Percentiles rank a stretch among this genome's conserved stretches.
Conservation (phyloP, 2,888 invertebrate genomes). For the Zygothrica quintamaculata region DNA sequence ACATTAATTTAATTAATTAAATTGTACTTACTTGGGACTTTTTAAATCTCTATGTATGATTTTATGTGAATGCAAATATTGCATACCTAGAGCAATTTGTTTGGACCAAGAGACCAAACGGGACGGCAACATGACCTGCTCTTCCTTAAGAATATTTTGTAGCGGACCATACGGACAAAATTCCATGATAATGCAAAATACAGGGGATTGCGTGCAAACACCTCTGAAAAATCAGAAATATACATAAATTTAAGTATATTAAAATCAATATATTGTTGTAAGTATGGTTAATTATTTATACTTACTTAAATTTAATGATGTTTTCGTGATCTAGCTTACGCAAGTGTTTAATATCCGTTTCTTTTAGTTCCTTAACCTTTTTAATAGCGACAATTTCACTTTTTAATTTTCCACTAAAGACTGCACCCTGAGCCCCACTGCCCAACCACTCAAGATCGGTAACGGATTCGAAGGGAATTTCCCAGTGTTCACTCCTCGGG, state of each 20-base stretch:
- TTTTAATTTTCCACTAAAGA: conserved; percentile 93
- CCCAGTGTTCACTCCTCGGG: conserved; percentile 92
- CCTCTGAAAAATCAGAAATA: conserved; percentile 89
- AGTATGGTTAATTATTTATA: conserved; percentile 11
- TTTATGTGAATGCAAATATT: conserved; percentile 97
- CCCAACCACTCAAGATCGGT: conserved; percentile 95
- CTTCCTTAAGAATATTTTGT: conserved; percentile 94
- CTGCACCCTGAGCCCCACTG: conserved; percentile 98
- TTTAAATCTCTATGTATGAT: conserved; percentile 99
- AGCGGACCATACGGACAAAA: conserved; percentile 98
- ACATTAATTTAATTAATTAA: neutral
- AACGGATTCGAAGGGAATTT: conserved; percentile 96
- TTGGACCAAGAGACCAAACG: conserved; percentile 96
- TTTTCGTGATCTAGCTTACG: conserved; percentile 97
- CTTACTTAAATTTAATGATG: conserved; percentile 89
- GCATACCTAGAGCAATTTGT: conserved; percentile 98
- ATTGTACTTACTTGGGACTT: conserved; percentile 95
- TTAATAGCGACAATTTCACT: conserved; percentile 97
- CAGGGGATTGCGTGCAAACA: conserved; percentile 95
- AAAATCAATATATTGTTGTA: neutral
- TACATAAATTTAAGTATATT: too few relatives aligned
- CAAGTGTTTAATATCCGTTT: conserved; percentile 96
- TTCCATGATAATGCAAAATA: conserved; percentile 99
- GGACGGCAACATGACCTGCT: conserved; percentile 92
- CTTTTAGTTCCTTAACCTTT: conserved; percentile 95